Percentiles rank a stretch among this genome's conserved stretches.
Conservation (phyloP, 2,113 vertebrate species). For the Zingel zingel region DNA sequence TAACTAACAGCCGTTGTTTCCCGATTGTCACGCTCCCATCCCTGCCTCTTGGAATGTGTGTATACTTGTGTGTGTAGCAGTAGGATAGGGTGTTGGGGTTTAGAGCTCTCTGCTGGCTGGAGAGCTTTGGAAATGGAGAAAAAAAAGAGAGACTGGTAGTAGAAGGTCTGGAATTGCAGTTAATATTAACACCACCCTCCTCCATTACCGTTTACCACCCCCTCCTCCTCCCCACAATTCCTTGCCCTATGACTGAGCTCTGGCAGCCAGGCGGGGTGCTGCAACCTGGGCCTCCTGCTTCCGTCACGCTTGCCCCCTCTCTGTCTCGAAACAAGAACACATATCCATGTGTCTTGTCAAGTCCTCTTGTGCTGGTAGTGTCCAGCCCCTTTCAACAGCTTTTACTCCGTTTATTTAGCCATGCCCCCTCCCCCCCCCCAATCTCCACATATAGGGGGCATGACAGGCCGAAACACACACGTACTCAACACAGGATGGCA, state of each 20-base stretch:
- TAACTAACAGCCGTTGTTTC: slow-evolving; percentile 99
- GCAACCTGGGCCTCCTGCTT: slow-evolving; percentile 68
- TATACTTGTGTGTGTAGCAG: slow-evolving; percentile 38
- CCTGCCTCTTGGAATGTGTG: slow-evolving; percentile 93
- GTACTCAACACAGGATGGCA: slow-evolving; percentile 52
- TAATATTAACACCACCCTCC: slow-evolving; percentile 81
- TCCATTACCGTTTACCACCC: slow-evolving; percentile 41
- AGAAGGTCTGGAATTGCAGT: slow-evolving; percentile 92
- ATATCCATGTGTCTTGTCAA: too few relatives aligned
- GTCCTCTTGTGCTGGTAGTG: slow-evolving; percentile 67
- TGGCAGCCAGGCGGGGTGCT: slow-evolving; percentile 76
- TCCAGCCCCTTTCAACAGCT: slow-evolving; percentile 79
- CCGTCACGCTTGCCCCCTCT: slow-evolving; percentile 73
- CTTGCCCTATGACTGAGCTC: slow-evolving; percentile 64
- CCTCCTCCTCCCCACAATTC: slow-evolving; percentile 28
- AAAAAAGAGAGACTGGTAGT: slow-evolving; percentile 36
- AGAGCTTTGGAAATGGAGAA: slow-evolving; percentile 84
- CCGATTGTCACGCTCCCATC: slow-evolving; percentile 99
- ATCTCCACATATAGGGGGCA: slow-evolving; percentile 44
- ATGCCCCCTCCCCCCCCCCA: slow-evolving; percentile 62
- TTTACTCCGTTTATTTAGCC: slow-evolving; percentile 77
- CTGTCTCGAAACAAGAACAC: slow-evolving; percentile 71
- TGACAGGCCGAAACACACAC: slow-evolving; percentile 49
- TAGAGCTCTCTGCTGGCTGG: slow-evolving; percentile 86
- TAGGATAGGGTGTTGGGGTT: slow-evolving; percentile 82